Conservation (phyloP, 2,888 invertebrate genomes). For the Hirtodrosophila duncani region DNA sequence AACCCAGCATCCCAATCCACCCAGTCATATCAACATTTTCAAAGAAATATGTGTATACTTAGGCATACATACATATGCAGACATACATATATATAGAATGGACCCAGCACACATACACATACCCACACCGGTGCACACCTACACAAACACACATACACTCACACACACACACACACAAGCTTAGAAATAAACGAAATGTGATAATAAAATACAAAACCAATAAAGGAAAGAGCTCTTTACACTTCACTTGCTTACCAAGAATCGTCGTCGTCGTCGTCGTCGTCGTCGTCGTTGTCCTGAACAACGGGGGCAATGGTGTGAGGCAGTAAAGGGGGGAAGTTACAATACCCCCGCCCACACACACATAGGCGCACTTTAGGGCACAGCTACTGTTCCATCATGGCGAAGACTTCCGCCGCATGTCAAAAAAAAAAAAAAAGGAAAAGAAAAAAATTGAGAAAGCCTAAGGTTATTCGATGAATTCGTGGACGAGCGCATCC, state of each 20-base stretch:
- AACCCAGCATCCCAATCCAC: conserved; percentile 56
- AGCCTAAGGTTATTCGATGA: conserved; percentile 72
- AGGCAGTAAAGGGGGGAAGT: too few relatives aligned
- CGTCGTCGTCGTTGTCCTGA: too few relatives aligned
- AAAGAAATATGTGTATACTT: conserved; percentile 28
- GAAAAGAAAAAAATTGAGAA: too few relatives aligned
- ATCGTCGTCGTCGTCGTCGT: too few relatives aligned
- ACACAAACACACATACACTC: conserved; percentile 29
- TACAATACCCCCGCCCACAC: conserved; percentile 11
- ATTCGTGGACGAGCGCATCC: conserved; percentile 49
- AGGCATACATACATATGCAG: conserved; percentile 2
- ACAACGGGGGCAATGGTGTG: too few relatives aligned
- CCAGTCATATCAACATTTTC: conserved; percentile 20
- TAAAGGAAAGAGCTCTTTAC: conserved; percentile 77
- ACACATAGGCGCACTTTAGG: conserved; percentile 32
- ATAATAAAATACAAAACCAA: conserved; percentile 77
- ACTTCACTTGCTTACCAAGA: conserved; percentile 75
- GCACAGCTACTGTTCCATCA: conserved; percentile 42
- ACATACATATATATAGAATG: conserved; percentile 1
- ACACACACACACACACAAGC: conserved; percentile 7
- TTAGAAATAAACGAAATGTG: conserved; percentile 71
- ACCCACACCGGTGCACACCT: conserved; percentile 41
- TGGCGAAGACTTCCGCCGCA: conserved; percentile 58
- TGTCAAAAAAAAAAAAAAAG: conserved; percentile 54
- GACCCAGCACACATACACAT: conserved; percentile 5